These are phyloP conservation scores for Onthophagus sagittarius DNA, from an alignment of 2,888 invertebrate genomes.

Conservation along the genomic window DNA sequence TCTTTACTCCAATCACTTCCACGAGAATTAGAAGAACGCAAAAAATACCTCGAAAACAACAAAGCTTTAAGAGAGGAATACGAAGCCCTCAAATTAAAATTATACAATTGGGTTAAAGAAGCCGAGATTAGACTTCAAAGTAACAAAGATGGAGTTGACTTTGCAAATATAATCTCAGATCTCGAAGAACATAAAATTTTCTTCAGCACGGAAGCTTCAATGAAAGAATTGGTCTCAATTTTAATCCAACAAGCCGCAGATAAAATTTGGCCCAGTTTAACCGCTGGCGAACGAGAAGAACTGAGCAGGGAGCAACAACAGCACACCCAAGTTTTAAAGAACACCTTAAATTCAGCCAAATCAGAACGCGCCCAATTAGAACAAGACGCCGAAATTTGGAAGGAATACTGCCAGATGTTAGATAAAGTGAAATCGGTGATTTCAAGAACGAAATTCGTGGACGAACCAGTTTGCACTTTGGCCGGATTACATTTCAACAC, in stretches of 20 bases:
- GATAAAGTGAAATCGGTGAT: constrained; percentile 75
- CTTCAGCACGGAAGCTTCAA: constrained; percentile 74
- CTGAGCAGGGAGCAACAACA: constrained; percentile 77
- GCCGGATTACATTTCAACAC: constrained; percentile 80
- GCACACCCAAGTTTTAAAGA: constrained; percentile 75
- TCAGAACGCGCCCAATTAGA: constrained; percentile 76
- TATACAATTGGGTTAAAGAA: constrained; percentile 80
- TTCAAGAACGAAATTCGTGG: constrained; percentile 70
- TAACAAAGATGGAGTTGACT: constrained; percentile 82
- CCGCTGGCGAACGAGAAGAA: constrained; percentile 76
- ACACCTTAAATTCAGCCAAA: constrained; percentile 78
- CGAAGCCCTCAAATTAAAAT: constrained; percentile 68
- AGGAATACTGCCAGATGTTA: constrained; percentile 73
- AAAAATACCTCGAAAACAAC: constrained; percentile 75
- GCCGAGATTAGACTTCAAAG: constrained; percentile 73
- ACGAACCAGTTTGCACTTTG: constrained; percentile 74
- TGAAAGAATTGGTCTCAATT: constrained; percentile 76
- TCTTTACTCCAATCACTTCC: constrained; percentile 75
- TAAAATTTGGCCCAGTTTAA: constrained; percentile 83
- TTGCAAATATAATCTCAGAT: constrained; percentile 76
- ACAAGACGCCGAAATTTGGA: constrained; percentile 80
- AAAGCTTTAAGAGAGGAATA: constrained; percentile 74
- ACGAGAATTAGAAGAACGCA: constrained; percentile 74
- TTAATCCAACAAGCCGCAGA: constrained; percentile 81
- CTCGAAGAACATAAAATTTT: constrained; percentile 84